Conservation (phyloP, 2,888 invertebrate genomes). For the Rambutsinella grinnellia region DNA sequence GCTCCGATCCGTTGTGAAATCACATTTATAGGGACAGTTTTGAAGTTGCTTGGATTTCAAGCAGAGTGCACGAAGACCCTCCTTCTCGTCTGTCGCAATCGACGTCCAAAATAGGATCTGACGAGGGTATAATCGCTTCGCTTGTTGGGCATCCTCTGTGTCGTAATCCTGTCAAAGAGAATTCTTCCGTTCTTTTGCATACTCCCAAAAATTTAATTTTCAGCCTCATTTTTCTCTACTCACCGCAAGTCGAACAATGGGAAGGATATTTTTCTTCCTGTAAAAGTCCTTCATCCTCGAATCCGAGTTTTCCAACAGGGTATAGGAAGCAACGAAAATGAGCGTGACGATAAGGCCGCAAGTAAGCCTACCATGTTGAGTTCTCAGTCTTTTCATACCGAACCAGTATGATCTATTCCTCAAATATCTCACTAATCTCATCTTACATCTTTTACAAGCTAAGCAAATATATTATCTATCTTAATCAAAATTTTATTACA, state of each 20-base stretch:
- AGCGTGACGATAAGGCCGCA: slow-evolving; percentile 44
- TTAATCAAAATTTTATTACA: no score
- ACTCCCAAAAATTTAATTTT: background rate
- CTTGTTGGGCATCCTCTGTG: slow-evolving; percentile 42
- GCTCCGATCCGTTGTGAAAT: slow-evolving; percentile 56
- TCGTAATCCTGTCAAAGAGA: slow-evolving; percentile 31
- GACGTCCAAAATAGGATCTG: slow-evolving; percentile 52
- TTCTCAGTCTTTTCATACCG: slow-evolving; percentile 41
- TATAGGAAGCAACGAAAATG: slow-evolving; percentile 34
- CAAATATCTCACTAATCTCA: slow-evolving; percentile 30
- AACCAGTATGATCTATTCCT: slow-evolving; percentile 25
- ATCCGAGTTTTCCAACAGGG: slow-evolving; percentile 27
- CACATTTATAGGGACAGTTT: slow-evolving; percentile 61
- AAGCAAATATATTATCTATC: no score
- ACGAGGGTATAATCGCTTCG: slow-evolving; percentile 35
- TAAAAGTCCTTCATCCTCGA: slow-evolving; percentile 28
- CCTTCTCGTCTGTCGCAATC: slow-evolving; percentile 8
- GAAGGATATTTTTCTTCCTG: slow-evolving; percentile 37
- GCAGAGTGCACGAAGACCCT: slow-evolving; percentile 35
- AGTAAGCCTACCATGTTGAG: slow-evolving; percentile 47
- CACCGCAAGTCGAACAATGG: slow-evolving; percentile 39
- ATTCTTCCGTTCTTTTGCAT: background rate
- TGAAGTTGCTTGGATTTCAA: slow-evolving; percentile 45
- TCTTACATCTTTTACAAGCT: no score
- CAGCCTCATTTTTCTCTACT: background rate